These are phyloP conservation scores for Palythoa heliodiscus DNA, from an alignment of 92 coral and sea anemone species.

Conservation along the genomic window DNA sequence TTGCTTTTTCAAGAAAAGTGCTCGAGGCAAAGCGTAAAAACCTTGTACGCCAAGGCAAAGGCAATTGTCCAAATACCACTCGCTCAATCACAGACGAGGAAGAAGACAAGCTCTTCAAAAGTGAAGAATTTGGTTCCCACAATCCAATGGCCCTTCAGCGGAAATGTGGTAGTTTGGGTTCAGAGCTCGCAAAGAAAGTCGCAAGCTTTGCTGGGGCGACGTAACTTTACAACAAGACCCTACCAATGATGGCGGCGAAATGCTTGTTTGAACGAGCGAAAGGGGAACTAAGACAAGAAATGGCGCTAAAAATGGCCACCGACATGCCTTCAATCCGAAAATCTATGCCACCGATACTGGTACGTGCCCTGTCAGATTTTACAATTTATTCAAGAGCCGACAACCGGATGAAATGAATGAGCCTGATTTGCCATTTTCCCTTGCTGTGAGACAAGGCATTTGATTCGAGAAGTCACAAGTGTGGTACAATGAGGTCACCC, in stretches of 20 bases:
- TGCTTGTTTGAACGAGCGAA: conserved; percentile 47
- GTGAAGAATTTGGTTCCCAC: conserved; percentile 46
- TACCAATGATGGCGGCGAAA: conserved; percentile 38
- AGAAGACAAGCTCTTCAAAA: conserved; percentile 50
- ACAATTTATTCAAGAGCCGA: conserved; percentile 55
- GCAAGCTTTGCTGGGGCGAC: conserved; percentile 58
- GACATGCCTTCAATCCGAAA: conserved; percentile 53
- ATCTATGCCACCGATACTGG: conserved; percentile 56
- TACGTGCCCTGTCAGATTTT: conserved; percentile 58
- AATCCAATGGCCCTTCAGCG: conserved; percentile 58
- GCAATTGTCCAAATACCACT: conserved; percentile 53
- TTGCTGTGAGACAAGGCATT: conserved; percentile 48
- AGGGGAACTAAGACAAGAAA: conserved; percentile 62
- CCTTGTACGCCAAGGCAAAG: conserved; percentile 54
- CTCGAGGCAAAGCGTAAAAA: conserved; percentile 64
- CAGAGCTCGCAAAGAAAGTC: conserved; percentile 56
- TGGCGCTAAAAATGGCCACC: conserved; percentile 55
- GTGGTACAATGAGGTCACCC: conserved; percentile 63
- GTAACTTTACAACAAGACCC: conserved; percentile 50
- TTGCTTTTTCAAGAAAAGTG: conserved; percentile 55
- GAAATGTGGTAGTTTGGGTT: conserved; percentile 57
- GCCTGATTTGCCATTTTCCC: conserved; percentile 63
- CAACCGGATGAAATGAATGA: conserved; percentile 63
- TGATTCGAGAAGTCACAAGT: not conserved
- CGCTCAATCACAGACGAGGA: conserved; percentile 49